These are phyloP conservation scores for Leptinotarsa peninsularis DNA, from an alignment of 2,888 invertebrate genomes.

Conservation along the genomic window DNA sequence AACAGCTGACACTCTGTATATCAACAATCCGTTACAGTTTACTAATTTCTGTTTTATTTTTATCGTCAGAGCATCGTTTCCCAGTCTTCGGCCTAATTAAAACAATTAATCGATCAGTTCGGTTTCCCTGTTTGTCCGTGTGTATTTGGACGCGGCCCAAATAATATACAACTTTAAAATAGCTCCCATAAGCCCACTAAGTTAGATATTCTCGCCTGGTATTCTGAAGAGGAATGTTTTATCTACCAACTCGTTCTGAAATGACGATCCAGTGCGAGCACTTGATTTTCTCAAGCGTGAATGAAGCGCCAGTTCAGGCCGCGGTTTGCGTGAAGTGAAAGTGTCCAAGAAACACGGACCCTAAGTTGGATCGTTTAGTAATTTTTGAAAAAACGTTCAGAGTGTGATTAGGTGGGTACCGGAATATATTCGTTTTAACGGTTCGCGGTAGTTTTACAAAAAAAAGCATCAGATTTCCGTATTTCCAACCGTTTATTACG, in stretches of 20 bases:
- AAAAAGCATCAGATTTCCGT: too few relatives aligned
- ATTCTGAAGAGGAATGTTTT: constrained; percentile 44
- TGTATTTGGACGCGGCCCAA: constrained; percentile 43
- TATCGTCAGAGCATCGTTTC: neutral
- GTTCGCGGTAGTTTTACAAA: too few relatives aligned
- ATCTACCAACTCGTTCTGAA: constrained; percentile 26
- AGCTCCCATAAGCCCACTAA: constrained; percentile 37
- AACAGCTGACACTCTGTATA: neutral
- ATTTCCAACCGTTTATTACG: too few relatives aligned
- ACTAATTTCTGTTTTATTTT: constrained; percentile 6
- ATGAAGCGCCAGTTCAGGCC: constrained; percentile 33
- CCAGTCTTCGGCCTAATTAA: constrained; percentile 13
- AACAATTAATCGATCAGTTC: constrained; percentile 27
- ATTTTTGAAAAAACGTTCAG: neutral
- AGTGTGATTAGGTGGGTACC: too few relatives aligned
- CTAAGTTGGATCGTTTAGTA: neutral
- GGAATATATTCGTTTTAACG: too few relatives aligned
- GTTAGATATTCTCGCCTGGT: constrained; percentile 34
- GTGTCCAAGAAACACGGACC: neutral
- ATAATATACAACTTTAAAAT: constrained; percentile 44
- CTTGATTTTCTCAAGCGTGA: constrained; percentile 30
- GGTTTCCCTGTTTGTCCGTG: constrained; percentile 16
- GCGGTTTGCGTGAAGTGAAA: constrained; percentile 24
- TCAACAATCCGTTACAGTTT: constrained; percentile 4
- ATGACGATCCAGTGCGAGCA: constrained; percentile 8